Evolutionary conservation across 2,888 invertebrate species (phyloP), one percentile per base, ranked within the genome.

Genomic region (Antitype chi): DNA sequence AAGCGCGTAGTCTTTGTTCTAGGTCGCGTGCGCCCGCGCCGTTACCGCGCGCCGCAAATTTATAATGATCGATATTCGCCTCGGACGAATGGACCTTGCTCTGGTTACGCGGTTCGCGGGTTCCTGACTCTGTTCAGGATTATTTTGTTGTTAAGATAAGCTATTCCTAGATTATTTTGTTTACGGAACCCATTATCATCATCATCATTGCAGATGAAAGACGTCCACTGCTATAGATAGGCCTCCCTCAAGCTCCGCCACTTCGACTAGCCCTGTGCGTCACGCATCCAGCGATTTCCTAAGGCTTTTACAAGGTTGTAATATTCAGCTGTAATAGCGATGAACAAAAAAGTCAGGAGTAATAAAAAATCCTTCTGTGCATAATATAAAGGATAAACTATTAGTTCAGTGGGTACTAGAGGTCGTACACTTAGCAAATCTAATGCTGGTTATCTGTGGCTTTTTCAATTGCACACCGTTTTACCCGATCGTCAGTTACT

Each of bases 1-100:
- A 20, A 71, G 62, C 52, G 52, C 23, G 86, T 94, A 91, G 52
- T 95, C 94, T 95, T 80, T 94, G 95, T 4, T 38, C 20, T 60
- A 88, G 92, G 96, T 96, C 95, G 96, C 96, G 96, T 96, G 96
- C 96, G 95, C 95, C 78, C 82, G 89, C 93, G 95, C 95, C 95
- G 96, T 96, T 96, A 95, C 94, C 90, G 91, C 91, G 91, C 90
- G 88, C 91, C 92, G 94, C 94, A 95, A 94, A 95, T 95, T 95
- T 96, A 95, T 95, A 96, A 95, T 95, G 96, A 96, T 96, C 95
- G 95, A 96, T 96, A 95, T 93, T 95, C 93, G 91, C 92, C 90
- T 92, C 92, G 91, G 92, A 90, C 93, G 89, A 92, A 92, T 93
- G 91, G 93, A 92, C 93, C 90, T 92, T 92, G 94, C 94, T 93